Percentiles rank a stretch among this genome's conserved stretches.
These are phyloP conservation scores for Andrena haemorrhoa DNA, from an alignment of 2,888 invertebrate genomes.

Conservation along the genomic window DNA sequence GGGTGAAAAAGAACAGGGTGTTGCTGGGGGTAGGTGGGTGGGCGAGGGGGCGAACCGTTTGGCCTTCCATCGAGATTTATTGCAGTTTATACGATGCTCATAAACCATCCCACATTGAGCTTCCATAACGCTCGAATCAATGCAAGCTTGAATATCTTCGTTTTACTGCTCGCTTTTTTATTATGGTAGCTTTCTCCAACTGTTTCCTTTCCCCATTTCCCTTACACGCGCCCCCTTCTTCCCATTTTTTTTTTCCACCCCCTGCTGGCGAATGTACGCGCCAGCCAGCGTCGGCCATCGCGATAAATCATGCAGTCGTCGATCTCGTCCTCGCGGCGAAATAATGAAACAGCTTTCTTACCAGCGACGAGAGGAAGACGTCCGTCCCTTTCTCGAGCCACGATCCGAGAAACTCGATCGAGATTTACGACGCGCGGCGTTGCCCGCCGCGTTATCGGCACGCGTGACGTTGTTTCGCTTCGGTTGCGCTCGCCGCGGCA, in stretches of 20 bases:
- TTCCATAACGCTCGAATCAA: constrained; percentile 3
- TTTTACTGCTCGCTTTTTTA: constrained; percentile 1
- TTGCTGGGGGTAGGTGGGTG: background rate
- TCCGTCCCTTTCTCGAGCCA: background rate
- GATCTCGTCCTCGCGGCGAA: constrained; percentile 43
- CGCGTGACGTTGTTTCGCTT: too few species aligned
- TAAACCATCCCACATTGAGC: constrained; percentile 7
- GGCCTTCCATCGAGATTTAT: constrained; percentile 56
- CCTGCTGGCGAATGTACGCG: constrained; percentile 45
- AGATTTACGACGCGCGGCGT: constrained; percentile 25
- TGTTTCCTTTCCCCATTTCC: background rate
- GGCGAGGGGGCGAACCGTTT: constrained; percentile 14
- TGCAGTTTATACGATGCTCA: constrained; percentile 38
- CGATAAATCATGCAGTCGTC: constrained; percentile 53
- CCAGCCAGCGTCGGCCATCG: constrained; percentile 1
- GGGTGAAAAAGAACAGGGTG: background rate
- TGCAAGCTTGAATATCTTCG: background rate
- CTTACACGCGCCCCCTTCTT: too few species aligned
- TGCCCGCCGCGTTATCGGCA: too few species aligned
- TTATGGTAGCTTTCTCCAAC: background rate
- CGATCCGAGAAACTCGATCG: constrained; percentile 23
- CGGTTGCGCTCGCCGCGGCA: too few species aligned
- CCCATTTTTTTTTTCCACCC: background rate
- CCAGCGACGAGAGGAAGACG: background rate
- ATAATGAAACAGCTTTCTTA: constrained; percentile 44